Conservation (phyloP, 2,113 vertebrate species). For the Reinhardtius hippoglossoides region DNA sequence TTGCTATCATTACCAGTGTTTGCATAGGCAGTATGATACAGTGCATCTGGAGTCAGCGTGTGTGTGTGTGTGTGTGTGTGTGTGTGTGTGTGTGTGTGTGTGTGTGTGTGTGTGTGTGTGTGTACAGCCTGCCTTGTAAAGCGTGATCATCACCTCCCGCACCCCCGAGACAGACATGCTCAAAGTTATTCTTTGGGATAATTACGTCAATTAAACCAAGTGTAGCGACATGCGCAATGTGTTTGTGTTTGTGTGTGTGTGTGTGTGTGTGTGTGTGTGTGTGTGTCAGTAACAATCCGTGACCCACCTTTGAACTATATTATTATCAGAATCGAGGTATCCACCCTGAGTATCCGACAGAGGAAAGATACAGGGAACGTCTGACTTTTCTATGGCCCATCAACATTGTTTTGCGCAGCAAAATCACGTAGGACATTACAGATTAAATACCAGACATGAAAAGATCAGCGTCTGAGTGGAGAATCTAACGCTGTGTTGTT, state of each 20-base stretch:
- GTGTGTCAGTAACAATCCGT: too few relatives aligned
- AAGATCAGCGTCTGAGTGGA: too few relatives aligned
- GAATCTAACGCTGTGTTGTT: too few relatives aligned
- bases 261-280: not conserved
- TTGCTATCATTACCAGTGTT: conserved; percentile 43
- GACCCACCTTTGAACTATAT: too few relatives aligned
- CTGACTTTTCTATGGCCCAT: not conserved
- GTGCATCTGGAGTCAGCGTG: not conserved
- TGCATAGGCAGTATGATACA: conserved; percentile 36
- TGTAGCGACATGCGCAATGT: not conserved
- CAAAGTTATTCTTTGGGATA: conserved; percentile 46
- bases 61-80: not conserved
- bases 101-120: conserved; percentile 3
- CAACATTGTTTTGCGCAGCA: not conserved
- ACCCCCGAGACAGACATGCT: conserved; percentile 3
- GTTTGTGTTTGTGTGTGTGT: too few relatives aligned
- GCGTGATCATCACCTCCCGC: conserved; percentile 7
- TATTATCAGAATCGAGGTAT: not conserved
- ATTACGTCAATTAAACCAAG: conserved; percentile 46
- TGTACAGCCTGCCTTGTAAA: conserved; percentile 14
- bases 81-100: conserved; percentile 1
- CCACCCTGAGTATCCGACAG: not conserved
- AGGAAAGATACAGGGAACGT: not conserved
- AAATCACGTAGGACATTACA: too few relatives aligned
- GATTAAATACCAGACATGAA: too few relatives aligned